Evolutionary conservation across 1,140 invertebrate genomes (phyloP).

Genomic region (Plectrocnemia conspersa): DNA sequence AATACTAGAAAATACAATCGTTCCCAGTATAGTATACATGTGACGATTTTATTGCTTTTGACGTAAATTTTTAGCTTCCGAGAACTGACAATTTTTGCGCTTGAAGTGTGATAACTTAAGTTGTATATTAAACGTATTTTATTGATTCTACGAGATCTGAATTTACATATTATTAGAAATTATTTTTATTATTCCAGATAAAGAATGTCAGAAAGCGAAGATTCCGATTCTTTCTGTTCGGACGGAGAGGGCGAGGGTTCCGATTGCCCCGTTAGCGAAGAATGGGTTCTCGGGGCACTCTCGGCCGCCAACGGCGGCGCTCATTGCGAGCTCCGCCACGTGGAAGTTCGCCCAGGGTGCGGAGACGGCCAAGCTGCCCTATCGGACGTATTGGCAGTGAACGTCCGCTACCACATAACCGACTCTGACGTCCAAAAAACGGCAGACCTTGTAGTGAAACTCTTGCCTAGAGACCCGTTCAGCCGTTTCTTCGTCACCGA

Average conservation of each 20-base stretch:
- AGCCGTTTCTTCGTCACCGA: conserved; percentile 72
- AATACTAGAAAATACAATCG: too few relatives aligned
- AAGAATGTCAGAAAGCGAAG: conserved; percentile 46
- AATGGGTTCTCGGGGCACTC: conserved; percentile 59
- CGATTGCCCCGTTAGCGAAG: conserved; percentile 54
- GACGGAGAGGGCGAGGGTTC: conserved; percentile 37
- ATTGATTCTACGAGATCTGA: too few relatives aligned
- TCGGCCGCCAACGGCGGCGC: conserved; percentile 49
- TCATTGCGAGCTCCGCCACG: conserved; percentile 41
- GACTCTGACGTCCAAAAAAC: neutral
- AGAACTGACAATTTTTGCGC: too few relatives aligned
- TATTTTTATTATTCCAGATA: neutral
- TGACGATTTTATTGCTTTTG: too few relatives aligned
- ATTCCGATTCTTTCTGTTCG: conserved; percentile 27
- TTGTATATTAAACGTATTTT: too few relatives aligned
- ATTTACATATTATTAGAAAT: too few relatives aligned
- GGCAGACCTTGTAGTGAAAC: conserved; percentile 63
- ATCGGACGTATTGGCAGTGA: conserved; percentile 59
- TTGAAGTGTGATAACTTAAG: too few relatives aligned
- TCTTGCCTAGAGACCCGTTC: conserved; percentile 69
- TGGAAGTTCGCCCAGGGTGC: conserved; percentile 47
- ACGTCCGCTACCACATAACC: conserved; percentile 45
- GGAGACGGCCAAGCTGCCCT: conserved; percentile 43
- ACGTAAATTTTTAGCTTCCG: too few relatives aligned
- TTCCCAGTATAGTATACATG: too few relatives aligned